These are phyloP conservation scores for Thymallus thymallus DNA, from an alignment of 2,113 vertebrate species.

Conservation along the genomic window DNA sequence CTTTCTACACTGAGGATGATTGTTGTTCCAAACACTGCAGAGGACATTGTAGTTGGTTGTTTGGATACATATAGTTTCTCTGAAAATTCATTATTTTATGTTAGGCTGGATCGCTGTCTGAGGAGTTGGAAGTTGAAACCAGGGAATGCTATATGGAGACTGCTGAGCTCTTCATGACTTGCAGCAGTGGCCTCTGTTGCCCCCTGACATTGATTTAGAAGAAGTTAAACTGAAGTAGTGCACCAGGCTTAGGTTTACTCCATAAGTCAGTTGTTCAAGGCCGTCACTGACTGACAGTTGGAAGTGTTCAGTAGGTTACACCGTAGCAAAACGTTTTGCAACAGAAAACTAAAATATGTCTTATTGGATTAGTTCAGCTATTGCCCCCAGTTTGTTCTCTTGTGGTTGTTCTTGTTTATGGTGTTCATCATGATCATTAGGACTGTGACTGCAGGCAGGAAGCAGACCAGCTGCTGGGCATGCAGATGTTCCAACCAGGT, in stretches of 20 bases:
- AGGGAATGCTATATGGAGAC: background rate
- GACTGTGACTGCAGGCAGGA: conserved; percentile 8
- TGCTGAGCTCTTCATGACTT: background rate
- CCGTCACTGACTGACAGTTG: background rate
- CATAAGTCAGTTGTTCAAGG: background rate
- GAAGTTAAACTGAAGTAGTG: conserved; percentile 11
- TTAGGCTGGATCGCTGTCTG: background rate
- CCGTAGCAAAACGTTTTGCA: background rate
- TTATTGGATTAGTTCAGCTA: background rate
- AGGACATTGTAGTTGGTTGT: background rate
- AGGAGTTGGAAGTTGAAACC: no score
- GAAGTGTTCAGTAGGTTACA: background rate
- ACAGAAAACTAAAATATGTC: background rate
- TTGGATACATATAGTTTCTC: background rate
- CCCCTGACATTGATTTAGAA: conserved; percentile 16
- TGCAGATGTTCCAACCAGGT: conserved; percentile 54
- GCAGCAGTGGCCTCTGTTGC: background rate
- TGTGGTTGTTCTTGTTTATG: background rate
- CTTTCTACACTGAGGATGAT: background rate
- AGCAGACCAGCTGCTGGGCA: conserved; percentile 44
- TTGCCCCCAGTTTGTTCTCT: background rate
- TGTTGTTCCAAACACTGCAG: background rate
- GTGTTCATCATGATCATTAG: background rate
- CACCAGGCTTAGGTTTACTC: background rate
- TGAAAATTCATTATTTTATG: background rate